Percentiles rank a stretch among this genome's conserved stretches.
These are phyloP conservation scores for Trinectes maculatus DNA, from an alignment of 2,113 vertebrate genomes.

Conservation along the genomic window DNA sequence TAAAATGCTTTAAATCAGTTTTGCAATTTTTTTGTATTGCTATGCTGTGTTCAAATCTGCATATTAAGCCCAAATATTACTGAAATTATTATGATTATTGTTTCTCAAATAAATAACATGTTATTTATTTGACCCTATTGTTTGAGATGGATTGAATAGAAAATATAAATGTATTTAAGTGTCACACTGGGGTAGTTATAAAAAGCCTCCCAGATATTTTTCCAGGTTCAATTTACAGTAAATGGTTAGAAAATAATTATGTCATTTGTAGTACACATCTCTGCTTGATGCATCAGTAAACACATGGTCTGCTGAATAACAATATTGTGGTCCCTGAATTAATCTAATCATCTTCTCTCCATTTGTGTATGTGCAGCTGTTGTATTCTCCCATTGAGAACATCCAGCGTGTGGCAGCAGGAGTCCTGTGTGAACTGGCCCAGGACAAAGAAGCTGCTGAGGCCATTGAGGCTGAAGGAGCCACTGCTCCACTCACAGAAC, in stretches of 20 bases:
- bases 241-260: not conserved
- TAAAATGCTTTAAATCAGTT: conserved; percentile 42
- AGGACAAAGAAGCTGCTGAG: conserved; percentile 99
- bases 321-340: not conserved
- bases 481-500: conserved; percentile 95
- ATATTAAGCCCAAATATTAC: not conserved
- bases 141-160: too few species aligned
- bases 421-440: conserved; percentile 96
- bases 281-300: not conserved
- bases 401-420: conserved; percentile 98
- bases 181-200: not conserved
- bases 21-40: not conserved
- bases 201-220: too few species aligned
- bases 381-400: conserved; percentile 99
- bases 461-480: conserved; percentile 98
- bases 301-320: not conserved
- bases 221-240: too few species aligned
- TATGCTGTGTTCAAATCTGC: not conserved
- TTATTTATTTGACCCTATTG: too few species aligned
- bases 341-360: conserved; percentile 5
- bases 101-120: too few species aligned
- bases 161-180: not conserved
- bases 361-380: conserved; percentile 83
- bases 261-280: not conserved
- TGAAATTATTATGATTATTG: not conserved